These are phyloP conservation scores for Menidia menidia DNA, from an alignment of 2,797 vertebrate genomes.

Conservation along the genomic window DNA sequence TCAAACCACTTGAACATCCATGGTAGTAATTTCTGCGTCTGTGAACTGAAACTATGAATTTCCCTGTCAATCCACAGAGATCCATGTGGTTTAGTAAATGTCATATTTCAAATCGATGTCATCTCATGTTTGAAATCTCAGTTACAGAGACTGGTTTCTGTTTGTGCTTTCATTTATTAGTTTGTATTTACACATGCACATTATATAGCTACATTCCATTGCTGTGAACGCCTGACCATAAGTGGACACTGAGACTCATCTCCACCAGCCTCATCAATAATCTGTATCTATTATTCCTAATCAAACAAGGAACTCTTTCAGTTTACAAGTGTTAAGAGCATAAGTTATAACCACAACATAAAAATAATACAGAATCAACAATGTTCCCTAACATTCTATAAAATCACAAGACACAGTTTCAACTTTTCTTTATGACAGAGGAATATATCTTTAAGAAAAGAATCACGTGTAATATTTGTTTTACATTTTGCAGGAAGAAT, in stretches of 20 bases:
- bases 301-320: slow-evolving; percentile 13
- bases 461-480: slow-evolving; percentile 22
- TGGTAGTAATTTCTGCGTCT: not conserved
- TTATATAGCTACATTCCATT: not conserved
- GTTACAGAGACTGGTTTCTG: slow-evolving; percentile 3
- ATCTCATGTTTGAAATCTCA: not conserved
- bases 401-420: slow-evolving; percentile 26
- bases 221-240: not conserved
- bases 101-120: not conserved
- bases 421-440: slow-evolving; percentile 5
- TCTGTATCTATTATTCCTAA: not conserved
- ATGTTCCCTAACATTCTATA: slow-evolving; percentile 7
- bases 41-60: too few species aligned
- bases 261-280: not conserved
- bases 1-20: not conserved
- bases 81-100: too few species aligned
- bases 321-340: slow-evolving; percentile 12
- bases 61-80: not conserved
- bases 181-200: slow-evolving; percentile 4
- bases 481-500: slow-evolving; percentile 24
- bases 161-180: slow-evolving; percentile 18
- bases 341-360: slow-evolving; percentile 6
- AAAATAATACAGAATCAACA: slow-evolving; percentile 16
- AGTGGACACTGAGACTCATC: not conserved
- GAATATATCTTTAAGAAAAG: slow-evolving; percentile 15